Evolutionary conservation across 2,888 invertebrate genomes (phyloP), one percentile per base, ranked within the genome.

Genomic region (Apotomis turbidana): DNA sequence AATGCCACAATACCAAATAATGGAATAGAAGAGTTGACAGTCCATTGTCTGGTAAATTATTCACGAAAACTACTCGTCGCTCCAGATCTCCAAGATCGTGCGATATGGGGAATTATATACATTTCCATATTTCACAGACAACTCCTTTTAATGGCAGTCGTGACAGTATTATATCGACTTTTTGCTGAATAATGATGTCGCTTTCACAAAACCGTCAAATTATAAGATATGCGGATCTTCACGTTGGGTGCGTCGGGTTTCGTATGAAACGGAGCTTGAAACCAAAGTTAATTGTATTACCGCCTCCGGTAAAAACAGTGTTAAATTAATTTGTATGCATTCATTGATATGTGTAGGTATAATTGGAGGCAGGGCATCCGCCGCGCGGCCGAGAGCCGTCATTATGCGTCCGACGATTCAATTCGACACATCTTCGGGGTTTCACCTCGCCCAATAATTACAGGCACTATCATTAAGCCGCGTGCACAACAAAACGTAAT

Each of bases 361-460:
- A 80, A 80, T 81, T 76, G 77, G 79, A 82, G 83, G 80, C 83
- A 66, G 66, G 64, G 80, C 85, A 85, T 87, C 88, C 85, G 81
- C 79, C 69, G 71, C 69, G 75, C 67, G 58, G 68, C 74, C 73
- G 75, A 69, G 74, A 70, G 80, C 82, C 83, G 79, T 85, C 84
- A 89, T 89, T 87, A 88, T 81, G 64, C 77, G 68, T 67, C 82
- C 85, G 85, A 89, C 88, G 86, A 87, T 89, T 90, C 90, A 91
- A 91, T 91, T 90, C 89, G 89, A 90, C 92, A 91, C 91, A 91
- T 93, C 93, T 93, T 92, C 91, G 85, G 88, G 83, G 88, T 93
- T 91, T 89, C 91, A 91, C 92, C 89, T 92, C 90, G 87, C 87
- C 90, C 91, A 90, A 90, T 92, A 93, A 93, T 93, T 92, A 92